Conservation (phyloP, 2,888 invertebrate species). For the Pasiphila rectangulata region DNA sequence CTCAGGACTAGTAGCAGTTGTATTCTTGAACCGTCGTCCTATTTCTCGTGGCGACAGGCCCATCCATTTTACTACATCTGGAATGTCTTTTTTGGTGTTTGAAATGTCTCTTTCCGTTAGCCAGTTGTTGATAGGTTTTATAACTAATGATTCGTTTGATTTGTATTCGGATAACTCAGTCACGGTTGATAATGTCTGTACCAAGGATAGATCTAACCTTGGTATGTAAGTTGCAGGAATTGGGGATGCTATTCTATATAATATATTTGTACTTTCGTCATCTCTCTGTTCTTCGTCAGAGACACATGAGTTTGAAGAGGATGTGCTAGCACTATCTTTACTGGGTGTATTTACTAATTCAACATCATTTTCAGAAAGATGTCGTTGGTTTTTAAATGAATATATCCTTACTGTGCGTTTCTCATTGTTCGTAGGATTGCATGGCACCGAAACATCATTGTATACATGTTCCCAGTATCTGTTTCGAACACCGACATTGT, state of each 20-base stretch:
- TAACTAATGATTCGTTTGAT: constrained; percentile 24
- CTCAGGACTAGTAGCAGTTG: constrained; percentile 7
- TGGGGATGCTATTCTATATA: constrained; percentile 51
- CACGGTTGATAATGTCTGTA: constrained; percentile 59
- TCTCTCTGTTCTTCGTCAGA: constrained; percentile 37
- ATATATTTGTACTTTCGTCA: constrained; percentile 27
- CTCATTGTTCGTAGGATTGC: constrained; percentile 39
- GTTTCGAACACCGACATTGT: constrained; percentile 25
- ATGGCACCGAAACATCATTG: constrained; percentile 39
- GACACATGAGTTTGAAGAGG: constrained; percentile 37
- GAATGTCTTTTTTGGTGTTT: constrained; percentile 33
- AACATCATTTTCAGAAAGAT: constrained; percentile 47
- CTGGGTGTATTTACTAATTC: constrained; percentile 43
- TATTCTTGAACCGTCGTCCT: constrained; percentile 38
- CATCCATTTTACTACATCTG: constrained; percentile 51
- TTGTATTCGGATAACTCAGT: constrained; percentile 60
- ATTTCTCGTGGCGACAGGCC: constrained; percentile 57
- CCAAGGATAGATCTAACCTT: constrained; percentile 51
- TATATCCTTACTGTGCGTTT: constrained; percentile 63
- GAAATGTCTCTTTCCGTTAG: constrained; percentile 33
- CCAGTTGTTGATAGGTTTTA: constrained; percentile 50
- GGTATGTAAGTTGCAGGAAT: constrained; percentile 53
- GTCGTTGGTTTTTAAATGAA: constrained; percentile 60
- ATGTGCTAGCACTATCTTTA: constrained; percentile 39
- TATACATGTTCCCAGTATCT: constrained; percentile 34